Evolutionary conservation across 1,140 invertebrate genomes (phyloP).

Genomic region (Tribolium madens): DNA sequence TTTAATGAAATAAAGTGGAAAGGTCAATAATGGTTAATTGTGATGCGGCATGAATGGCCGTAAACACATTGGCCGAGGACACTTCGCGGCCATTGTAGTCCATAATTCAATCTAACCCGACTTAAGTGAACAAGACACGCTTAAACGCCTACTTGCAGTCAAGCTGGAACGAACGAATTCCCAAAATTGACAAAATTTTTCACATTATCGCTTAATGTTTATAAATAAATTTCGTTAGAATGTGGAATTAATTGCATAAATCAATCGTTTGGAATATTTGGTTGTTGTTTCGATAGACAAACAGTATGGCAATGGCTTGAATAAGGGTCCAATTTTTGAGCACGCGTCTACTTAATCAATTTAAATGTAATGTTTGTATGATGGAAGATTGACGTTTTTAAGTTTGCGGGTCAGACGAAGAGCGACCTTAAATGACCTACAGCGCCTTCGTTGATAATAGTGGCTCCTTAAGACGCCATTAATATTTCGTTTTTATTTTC

Average conservation of each 20-base stretch:
- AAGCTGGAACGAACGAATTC: background rate
- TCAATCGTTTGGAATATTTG: background rate
- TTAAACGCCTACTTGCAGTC: conserved; percentile 48
- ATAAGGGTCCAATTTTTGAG: conserved; percentile 21
- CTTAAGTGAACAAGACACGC: conserved; percentile 53
- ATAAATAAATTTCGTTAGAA: background rate
- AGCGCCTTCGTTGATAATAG: conserved; percentile 45
- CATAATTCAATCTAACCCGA: conserved; percentile 49
- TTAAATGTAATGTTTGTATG: conserved; percentile 40
- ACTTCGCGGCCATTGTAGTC: conserved; percentile 50
- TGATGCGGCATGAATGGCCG: conserved; percentile 43
- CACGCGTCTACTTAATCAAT: conserved; percentile 40
- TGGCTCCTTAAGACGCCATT: conserved; percentile 40
- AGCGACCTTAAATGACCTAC: conserved; percentile 44
- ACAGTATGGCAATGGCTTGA: background rate
- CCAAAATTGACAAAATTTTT: background rate
- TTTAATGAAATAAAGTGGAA: conserved; percentile 47
- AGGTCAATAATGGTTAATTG: conserved; percentile 48
- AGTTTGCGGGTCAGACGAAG: conserved; percentile 44
- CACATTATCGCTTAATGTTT: background rate
- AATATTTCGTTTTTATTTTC: conserved; percentile 45
- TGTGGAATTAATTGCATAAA: conserved; percentile 5
- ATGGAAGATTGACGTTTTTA: conserved; percentile 46
- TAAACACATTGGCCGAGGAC: conserved; percentile 49
- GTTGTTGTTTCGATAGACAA: conserved; percentile 1